Evolutionary conservation across 1,140 invertebrate species (phyloP).

Genomic region (Trichoplusia ni): DNA sequence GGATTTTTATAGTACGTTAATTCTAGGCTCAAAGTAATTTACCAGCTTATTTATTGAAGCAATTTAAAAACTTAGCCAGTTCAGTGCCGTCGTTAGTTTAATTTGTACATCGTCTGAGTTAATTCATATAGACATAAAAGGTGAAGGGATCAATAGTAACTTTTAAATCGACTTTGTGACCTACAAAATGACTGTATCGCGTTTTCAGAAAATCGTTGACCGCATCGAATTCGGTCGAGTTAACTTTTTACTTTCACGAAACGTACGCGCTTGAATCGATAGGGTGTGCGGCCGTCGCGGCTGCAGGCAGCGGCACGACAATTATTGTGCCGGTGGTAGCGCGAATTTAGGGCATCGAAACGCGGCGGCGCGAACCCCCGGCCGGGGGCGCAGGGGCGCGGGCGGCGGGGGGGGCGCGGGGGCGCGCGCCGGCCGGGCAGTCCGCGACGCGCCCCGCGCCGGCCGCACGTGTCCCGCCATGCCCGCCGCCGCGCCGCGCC

Average conservation of each 20-base stretch:
- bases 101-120: slow-evolving; percentile 1
- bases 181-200: slow-evolving; percentile 65
- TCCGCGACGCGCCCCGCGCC: slow-evolving; percentile 32
- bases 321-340: slow-evolving; percentile 75
- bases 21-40: slow-evolving; percentile 11
- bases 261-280: slow-evolving; percentile 70
- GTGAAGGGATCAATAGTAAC: slow-evolving; percentile 57
- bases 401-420: slow-evolving; percentile 52
- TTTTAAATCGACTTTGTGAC: slow-evolving; percentile 70
- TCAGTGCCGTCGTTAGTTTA: background rate
- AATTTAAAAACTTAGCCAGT: background rate
- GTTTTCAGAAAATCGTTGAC: slow-evolving; percentile 59
- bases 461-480: slow-evolving; percentile 10
- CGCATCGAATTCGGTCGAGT: slow-evolving; percentile 75
- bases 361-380: slow-evolving; percentile 58
- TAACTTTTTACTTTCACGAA: slow-evolving; percentile 79
- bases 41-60: slow-evolving; percentile 15
- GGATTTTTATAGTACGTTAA: too few species aligned
- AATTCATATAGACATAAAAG: background rate
- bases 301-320: slow-evolving; percentile 74
- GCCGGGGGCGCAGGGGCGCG: slow-evolving; percentile 31
- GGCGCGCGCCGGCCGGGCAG: slow-evolving; percentile 54
- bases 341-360: slow-evolving; percentile 78
- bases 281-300: slow-evolving; percentile 68
- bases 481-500: slow-evolving; percentile 20